A percentile compares a stretch with the other conserved stretches of the same genome.
phyloP scores from a whole-genome alignment of 1,140 invertebrate species.

The silkworm (Bombyx mori) region ASM3026992v2 NC_085129.1:17427001-17427500 shows the following conservation, averaged over 20 bases:
- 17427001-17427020: constrained; percentile 28
- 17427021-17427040: constrained; percentile 62
- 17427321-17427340: no score
- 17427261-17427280: no score
- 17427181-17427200: not conserved
- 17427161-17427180: no score
- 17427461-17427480: no score
- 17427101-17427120: constrained; percentile 15
- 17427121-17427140: not conserved
- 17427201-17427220: not conserved
- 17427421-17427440: not conserved
- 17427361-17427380: no score
- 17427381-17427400: no score
- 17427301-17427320: no score
- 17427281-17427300: no score
- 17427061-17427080: constrained; percentile 50
- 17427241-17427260: not conserved
- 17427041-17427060: constrained; percentile 70
- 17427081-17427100: constrained; percentile 39
- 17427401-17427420: no score
- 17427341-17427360: no score
- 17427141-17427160: not conserved
- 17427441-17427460: not conserved
- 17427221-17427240: not conserved
- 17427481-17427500: constrained; percentile 23